Evolutionary conservation across 2,797 vertebrate species (phyloP).

Genomic region (Eidolon dupreanum): DNA sequence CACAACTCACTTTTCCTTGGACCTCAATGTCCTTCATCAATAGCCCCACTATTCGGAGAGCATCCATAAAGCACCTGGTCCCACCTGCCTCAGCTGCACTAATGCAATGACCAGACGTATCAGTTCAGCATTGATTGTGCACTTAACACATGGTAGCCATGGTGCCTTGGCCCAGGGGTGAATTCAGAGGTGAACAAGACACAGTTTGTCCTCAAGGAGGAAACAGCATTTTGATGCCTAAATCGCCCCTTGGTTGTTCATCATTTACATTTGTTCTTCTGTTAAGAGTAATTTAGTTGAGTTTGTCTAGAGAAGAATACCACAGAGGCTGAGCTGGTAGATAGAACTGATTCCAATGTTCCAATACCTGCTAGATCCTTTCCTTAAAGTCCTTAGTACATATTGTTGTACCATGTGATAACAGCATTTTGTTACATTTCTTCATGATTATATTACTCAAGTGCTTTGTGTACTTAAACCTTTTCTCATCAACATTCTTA

Average conservation of each 20-base stretch:
- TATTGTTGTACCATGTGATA: neutral
- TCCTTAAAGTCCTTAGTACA: neutral
- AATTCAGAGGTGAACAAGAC: neutral
- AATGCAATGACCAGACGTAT: neutral
- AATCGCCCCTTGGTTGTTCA: neutral
- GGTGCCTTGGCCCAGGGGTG: neutral
- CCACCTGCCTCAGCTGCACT: neutral
- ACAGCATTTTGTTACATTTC: conserved; percentile 28
- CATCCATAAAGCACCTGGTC: neutral
- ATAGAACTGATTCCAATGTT: neutral
- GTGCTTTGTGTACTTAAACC: conserved; percentile 28
- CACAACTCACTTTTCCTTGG: neutral
- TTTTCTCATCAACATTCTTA: conserved; percentile 13
- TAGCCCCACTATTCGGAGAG: neutral
- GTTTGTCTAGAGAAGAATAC: conserved; percentile 12
- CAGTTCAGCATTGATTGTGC: neutral
- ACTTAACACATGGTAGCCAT: neutral
- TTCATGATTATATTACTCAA: conserved; percentile 30
- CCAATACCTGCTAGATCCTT: neutral
- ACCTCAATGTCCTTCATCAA: neutral
- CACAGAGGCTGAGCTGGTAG: neutral
- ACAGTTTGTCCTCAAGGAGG: neutral
- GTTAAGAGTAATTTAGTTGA: neutral
- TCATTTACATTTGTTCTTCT: neutral
- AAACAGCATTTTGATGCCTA: neutral